Percentiles rank a stretch among this genome's conserved stretches.
phyloP scores from a whole-genome alignment of 2,113 vertebrate species.

The Nanorana parkeri region DNA sequence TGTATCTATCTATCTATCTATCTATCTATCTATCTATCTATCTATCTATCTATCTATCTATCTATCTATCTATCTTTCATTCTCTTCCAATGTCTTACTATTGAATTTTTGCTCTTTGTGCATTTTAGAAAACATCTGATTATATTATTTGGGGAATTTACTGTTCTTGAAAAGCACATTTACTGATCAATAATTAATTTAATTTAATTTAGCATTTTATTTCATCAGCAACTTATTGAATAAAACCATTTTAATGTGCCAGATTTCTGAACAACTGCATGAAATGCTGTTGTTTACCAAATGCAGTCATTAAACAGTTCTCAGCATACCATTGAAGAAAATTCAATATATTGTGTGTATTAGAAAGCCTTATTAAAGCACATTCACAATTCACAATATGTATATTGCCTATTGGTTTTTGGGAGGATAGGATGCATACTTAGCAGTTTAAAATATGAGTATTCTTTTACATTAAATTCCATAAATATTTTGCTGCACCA shows the following conservation, averaged over 20 bases:
- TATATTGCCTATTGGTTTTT: neutral
- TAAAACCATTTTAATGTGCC: constrained; percentile 33
- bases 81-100: too few relatives aligned
- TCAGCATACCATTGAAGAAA: neutral
- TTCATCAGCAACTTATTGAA: constrained; percentile 17
- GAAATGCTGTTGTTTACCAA: constrained; percentile 15
- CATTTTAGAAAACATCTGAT: too few relatives aligned
- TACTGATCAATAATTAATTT: constrained; percentile 3
- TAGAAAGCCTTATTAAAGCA: neutral
- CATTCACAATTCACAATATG: neutral
- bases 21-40: too few relatives aligned
- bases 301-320: neutral
- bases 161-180: constrained; percentile 24
- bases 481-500: too few relatives aligned
- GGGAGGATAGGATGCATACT: too few relatives aligned
- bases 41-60: too few relatives aligned
- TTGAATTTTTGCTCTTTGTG: too few relatives aligned
- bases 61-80: too few relatives aligned
- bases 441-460: too few relatives aligned
- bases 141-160: too few relatives aligned
- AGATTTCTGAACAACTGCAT: neutral
- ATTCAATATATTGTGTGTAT: neutral
- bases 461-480: too few relatives aligned
- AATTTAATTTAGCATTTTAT: neutral
- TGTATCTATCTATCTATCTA: too few relatives aligned